phyloP scores from a whole-genome alignment of 2,797 vertebrate genomes.

The Synaphobranchus kaupii region DNA sequence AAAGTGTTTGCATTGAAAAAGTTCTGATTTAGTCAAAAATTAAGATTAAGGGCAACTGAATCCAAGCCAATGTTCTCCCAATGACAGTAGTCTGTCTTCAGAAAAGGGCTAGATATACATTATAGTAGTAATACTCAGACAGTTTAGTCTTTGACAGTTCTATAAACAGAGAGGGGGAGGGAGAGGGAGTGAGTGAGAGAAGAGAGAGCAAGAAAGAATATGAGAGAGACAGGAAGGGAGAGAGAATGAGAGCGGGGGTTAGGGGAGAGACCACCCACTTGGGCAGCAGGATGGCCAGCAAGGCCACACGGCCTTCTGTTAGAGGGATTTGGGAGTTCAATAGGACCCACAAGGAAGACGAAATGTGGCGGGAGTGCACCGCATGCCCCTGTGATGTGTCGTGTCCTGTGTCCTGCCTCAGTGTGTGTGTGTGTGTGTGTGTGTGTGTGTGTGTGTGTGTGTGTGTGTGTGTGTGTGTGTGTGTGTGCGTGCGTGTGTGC shows the following conservation, averaged over 20 bases:
- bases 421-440: slow-evolving; percentile 14
- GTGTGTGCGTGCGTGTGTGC: neutral
- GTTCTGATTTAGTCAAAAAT: no score
- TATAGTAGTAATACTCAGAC: no score
- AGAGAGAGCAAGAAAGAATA: no score
- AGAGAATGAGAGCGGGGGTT: slow-evolving; percentile 25
- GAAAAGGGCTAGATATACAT: no score
- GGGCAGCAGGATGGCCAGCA: slow-evolving; percentile 55
- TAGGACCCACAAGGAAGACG: slow-evolving; percentile 61
- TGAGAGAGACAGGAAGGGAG: neutral
- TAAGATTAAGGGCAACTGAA: no score
- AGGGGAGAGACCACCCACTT: slow-evolving; percentile 69
- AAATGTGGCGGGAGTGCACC: slow-evolving; percentile 41
- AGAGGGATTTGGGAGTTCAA: slow-evolving; percentile 61
- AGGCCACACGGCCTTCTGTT: slow-evolving; percentile 57
- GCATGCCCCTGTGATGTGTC: slow-evolving; percentile 32
- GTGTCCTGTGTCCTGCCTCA: neutral
- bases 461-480: neutral
- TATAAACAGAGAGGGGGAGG: no score
- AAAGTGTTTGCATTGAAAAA: no score
- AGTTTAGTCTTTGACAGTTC: no score
- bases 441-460: neutral
- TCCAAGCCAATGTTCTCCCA: no score
- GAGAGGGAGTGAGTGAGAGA: no score
- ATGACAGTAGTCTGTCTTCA: no score